A percentile compares a stretch with the other conserved stretches of the same genome.
phyloP scores from a whole-genome alignment of 92 coral and sea anemone species.

The Blastomussa wellsi region DNA sequence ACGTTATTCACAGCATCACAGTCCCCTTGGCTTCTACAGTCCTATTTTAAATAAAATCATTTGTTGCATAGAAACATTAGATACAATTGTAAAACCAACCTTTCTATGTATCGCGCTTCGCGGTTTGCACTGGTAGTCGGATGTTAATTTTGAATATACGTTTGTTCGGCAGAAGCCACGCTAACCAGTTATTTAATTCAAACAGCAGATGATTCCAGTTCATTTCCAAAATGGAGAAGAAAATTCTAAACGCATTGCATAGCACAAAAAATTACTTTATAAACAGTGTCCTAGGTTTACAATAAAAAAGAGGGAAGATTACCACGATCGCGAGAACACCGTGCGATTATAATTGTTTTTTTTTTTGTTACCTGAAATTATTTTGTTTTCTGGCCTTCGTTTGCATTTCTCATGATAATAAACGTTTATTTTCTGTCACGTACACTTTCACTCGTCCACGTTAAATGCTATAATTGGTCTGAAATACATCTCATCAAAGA shows the following conservation, averaged over 20 bases:
- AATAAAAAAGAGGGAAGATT: too few relatives aligned
- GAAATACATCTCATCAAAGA: conserved; percentile 48
- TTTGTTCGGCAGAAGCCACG: conserved; percentile 19
- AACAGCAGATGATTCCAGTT: conserved; percentile 11
- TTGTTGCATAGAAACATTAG: conserved; percentile 18
- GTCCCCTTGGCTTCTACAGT: not conserved
- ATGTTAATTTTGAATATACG: conserved; percentile 22
- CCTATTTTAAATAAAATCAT: not conserved
- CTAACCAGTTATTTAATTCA: conserved; percentile 25
- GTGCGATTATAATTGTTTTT: not conserved
- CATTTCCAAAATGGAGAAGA: conserved; percentile 27
- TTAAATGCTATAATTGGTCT: conserved; percentile 35
- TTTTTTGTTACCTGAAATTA: not conserved
- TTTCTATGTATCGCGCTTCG: conserved; percentile 1
- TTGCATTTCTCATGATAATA: conserved; percentile 10
- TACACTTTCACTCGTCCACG: conserved; percentile 17
- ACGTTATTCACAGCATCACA: not conserved
- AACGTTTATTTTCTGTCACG: conserved; percentile 2
- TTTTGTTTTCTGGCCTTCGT: conserved; percentile 12
- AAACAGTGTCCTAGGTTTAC: not conserved
- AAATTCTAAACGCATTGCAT: conserved; percentile 23
- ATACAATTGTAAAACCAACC: conserved; percentile 25
- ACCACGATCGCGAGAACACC: not conserved
- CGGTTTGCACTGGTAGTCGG: conserved; percentile 6
- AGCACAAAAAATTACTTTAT: not conserved